Evolutionary conservation across 2,113 vertebrate species (phyloP).

Genomic region (Sarotherodon lohbergeri): DNA sequence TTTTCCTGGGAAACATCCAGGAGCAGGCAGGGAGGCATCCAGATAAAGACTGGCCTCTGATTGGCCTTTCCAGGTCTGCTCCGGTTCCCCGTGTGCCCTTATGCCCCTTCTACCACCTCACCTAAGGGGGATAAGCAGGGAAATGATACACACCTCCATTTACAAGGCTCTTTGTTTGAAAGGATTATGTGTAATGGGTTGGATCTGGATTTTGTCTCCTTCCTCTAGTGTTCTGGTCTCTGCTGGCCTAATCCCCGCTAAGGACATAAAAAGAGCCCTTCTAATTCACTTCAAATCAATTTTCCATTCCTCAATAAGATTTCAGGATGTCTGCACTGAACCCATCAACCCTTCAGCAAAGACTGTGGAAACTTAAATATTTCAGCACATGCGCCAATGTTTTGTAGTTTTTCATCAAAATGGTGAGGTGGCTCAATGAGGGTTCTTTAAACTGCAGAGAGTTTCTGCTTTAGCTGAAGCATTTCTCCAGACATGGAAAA

Average conservation of each 20-base stretch:
- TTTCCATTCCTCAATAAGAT: slow-evolving; percentile 18
- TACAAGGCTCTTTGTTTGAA: slow-evolving; percentile 29
- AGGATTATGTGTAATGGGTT: slow-evolving; percentile 8
- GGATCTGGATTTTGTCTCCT: slow-evolving; percentile 20
- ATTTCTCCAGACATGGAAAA: slow-evolving; percentile 7
- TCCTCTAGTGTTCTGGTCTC: not conserved
- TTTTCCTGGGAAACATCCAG: slow-evolving; percentile 43
- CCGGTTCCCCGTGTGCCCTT: slow-evolving; percentile 2
- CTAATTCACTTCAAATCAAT: not conserved
- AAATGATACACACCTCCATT: slow-evolving; percentile 34
- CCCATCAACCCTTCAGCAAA: not conserved
- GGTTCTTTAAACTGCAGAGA: not conserved
- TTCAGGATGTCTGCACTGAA: slow-evolving; percentile 36
- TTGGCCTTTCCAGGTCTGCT: slow-evolving; percentile 1
- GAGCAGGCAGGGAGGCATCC: slow-evolving; percentile 10
- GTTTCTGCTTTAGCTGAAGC: not conserved
- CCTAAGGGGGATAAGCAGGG: not conserved
- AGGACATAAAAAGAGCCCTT: slow-evolving; percentile 3
- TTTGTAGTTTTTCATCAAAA: slow-evolving; percentile 7
- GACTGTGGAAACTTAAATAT: slow-evolving; percentile 18
- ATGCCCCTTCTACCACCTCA: slow-evolving; percentile 19
- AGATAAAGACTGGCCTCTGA: slow-evolving; percentile 45
- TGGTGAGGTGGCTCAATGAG: not conserved
- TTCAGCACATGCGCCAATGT: slow-evolving; percentile 29
- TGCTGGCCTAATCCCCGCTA: not conserved